These are phyloP conservation scores for Andrena cerasifolii DNA, from an alignment of 1,140 invertebrate genomes.

Conservation along the genomic window DNA sequence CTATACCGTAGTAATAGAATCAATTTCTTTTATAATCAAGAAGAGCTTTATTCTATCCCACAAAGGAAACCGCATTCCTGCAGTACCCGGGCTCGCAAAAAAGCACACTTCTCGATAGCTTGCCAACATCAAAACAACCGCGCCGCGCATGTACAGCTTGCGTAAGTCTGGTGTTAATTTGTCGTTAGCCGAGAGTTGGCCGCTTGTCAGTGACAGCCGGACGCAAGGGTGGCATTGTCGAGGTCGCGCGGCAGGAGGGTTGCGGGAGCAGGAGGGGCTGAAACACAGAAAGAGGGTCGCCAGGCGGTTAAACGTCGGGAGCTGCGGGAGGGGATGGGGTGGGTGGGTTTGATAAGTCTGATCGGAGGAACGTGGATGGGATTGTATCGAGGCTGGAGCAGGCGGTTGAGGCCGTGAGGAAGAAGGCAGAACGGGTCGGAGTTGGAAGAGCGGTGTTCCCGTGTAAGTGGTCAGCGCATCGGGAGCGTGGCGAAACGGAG, in stretches of 20 bases:
- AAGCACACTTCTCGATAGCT: neutral
- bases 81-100: neutral
- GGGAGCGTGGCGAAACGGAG: constrained; percentile 41
- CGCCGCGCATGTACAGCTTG: constrained; percentile 25
- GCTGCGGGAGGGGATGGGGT: too few relatives aligned
- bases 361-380: constrained; percentile 30
- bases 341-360: constrained; percentile 50
- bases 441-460: constrained; percentile 22
- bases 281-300: constrained; percentile 32
- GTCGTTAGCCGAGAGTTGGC: constrained; percentile 60
- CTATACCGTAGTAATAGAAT: too few relatives aligned
- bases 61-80: neutral
- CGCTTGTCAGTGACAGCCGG: constrained; percentile 68
- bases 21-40: too few relatives aligned
- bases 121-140: neutral
- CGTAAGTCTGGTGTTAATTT: constrained; percentile 63
- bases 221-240: constrained; percentile 66
- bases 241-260: constrained; percentile 66
- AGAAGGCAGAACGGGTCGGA: constrained; percentile 46
- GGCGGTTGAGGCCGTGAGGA: neutral
- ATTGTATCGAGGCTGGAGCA: neutral
- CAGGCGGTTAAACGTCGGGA: constrained; percentile 36
- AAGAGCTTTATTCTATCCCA: too few relatives aligned
- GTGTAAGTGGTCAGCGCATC: constrained; percentile 13
- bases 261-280: constrained; percentile 3